These are phyloP conservation scores for Momotus momota DNA, from an alignment of 2,797 vertebrate species.

Conservation along the genomic window DNA sequence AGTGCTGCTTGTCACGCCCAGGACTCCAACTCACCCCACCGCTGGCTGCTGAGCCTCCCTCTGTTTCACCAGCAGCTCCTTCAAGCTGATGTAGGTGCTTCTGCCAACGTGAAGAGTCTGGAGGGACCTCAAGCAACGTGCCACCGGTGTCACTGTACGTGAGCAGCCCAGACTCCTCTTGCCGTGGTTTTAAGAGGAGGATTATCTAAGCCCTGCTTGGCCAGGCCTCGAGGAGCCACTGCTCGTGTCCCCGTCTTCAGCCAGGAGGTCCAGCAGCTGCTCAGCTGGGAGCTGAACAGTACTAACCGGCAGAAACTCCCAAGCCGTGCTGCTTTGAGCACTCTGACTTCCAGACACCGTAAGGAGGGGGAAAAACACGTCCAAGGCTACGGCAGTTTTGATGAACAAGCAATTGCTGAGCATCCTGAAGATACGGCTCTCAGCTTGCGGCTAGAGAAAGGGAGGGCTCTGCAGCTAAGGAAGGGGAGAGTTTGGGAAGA, in stretches of 20 bases:
- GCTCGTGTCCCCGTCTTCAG: neutral
- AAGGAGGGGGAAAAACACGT: accelerated
- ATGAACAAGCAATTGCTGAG: neutral
- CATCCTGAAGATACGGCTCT: accelerated
- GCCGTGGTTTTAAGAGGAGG: neutral
- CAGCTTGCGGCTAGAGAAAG: too few species aligned
- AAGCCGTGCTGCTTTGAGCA: accelerated
- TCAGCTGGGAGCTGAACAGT: neutral
- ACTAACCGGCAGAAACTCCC: accelerated
- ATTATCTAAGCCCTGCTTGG: neutral
- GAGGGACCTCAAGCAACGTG: neutral
- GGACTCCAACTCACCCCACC: neutral
- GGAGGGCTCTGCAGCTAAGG: neutral
- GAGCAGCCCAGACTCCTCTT: neutral
- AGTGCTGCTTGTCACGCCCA: neutral
- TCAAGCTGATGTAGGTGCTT: neutral
- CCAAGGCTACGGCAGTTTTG: neutral
- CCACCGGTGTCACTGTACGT: neutral
- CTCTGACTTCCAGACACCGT: neutral
- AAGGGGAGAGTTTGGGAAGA: neutral
- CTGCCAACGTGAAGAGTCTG: neutral
- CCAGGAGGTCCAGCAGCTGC: neutral
- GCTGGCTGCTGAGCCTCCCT: neutral
- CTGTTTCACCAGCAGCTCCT: neutral
- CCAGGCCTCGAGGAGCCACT: neutral